phyloP scores from a whole-genome alignment of 2,888 invertebrate species.

The Tyria jacobaeae region DNA sequence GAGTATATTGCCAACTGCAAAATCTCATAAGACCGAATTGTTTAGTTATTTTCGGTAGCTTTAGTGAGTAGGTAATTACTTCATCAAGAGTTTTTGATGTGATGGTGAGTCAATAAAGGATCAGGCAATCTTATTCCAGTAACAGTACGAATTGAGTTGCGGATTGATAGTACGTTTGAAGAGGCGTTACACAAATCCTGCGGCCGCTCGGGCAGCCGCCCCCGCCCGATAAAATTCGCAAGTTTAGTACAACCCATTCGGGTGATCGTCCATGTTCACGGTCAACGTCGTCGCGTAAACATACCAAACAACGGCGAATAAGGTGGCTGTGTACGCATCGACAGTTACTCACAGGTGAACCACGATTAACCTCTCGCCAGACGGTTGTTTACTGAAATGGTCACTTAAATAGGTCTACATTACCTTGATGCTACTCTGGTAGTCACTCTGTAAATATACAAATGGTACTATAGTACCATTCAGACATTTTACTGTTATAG shows the following conservation, averaged over 20 bases:
- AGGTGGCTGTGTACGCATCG: conserved; percentile 61
- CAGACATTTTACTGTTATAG: conserved; percentile 69
- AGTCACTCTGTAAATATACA: no score
- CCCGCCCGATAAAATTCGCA: conserved; percentile 74
- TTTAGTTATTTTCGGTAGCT: no score
- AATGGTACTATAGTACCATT: no score
- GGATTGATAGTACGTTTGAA: conserved; percentile 65
- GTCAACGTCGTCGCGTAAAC: conserved; percentile 60
- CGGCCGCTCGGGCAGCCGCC: conserved; percentile 71
- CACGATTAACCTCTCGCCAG: conserved; percentile 77
- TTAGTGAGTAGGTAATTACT: no score
- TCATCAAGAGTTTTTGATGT: no score
- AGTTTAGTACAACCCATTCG: conserved; percentile 68
- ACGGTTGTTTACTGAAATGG: conserved; percentile 73
- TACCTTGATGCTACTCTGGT: conserved; percentile 64
- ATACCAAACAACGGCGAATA: conserved; percentile 63
- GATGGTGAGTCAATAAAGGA: conserved; percentile 1
- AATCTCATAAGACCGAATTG: no score
- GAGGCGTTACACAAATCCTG: conserved; percentile 71
- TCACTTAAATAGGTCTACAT: conserved; percentile 69
- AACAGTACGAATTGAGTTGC: conserved; percentile 58
- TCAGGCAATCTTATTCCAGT: conserved; percentile 49
- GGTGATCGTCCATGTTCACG: conserved; percentile 83
- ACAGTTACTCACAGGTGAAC: conserved; percentile 80
- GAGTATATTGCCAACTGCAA: no score